Evolutionary conservation across 2,797 vertebrate genomes (phyloP).

Genomic region (Gephyroberyx darwinii): DNA sequence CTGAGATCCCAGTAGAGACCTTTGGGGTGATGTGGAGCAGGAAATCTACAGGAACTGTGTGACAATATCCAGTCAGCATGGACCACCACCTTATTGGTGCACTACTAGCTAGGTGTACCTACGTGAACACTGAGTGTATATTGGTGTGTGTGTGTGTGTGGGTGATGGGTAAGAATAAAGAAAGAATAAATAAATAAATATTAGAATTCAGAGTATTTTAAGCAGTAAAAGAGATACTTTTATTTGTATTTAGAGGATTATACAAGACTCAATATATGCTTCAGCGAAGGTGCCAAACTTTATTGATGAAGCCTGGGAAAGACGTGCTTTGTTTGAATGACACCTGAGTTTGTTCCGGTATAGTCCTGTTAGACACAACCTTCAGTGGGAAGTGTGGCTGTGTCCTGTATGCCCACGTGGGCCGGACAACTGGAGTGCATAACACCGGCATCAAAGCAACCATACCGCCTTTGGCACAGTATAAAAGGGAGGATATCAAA

Average conservation of each 20-base stretch:
- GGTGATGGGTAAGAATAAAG: background rate
- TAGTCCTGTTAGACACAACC: too few species aligned
- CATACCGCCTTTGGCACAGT: slow-evolving; percentile 22
- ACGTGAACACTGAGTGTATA: background rate
- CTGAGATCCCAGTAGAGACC: too few species aligned
- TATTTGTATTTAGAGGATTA: too few species aligned
- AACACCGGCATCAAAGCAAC: slow-evolving; percentile 21
- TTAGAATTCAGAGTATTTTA: too few species aligned
- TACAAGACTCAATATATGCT: background rate
- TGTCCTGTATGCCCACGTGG: background rate
- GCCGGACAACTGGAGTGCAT: background rate
- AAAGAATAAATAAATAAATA: too few species aligned
- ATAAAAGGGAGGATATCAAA: slow-evolving; percentile 41
- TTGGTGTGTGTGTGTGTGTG: background rate
- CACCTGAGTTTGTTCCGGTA: background rate
- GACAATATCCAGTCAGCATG: too few species aligned
- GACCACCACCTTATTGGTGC: too few species aligned
- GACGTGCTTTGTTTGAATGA: background rate
- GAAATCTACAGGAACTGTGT: too few species aligned
- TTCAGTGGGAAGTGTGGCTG: too few species aligned
- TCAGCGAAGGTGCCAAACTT: background rate
- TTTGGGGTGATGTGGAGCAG: too few species aligned
- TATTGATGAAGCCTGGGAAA: background rate
- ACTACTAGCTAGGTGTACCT: too few species aligned
- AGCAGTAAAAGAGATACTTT: too few species aligned